Conservation (phyloP, 1,140 invertebrate genomes). For the Xylocopa sonorina region DNA sequence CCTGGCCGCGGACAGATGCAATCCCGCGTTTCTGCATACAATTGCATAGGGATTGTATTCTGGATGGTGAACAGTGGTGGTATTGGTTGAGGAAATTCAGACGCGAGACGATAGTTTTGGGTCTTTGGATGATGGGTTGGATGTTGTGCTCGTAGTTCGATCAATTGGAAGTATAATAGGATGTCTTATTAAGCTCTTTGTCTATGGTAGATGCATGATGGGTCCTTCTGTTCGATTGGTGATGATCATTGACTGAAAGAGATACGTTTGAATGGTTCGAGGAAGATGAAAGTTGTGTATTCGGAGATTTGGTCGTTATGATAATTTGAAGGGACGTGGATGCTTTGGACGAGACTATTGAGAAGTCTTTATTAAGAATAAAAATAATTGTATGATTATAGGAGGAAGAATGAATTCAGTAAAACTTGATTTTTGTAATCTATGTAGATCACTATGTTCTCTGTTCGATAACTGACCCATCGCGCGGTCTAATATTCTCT, state of each 20-base stretch:
- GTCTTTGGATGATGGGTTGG: not conserved
- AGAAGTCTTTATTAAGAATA: no score
- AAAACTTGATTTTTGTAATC: no score
- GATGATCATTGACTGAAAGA: not conserved
- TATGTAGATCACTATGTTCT: no score
- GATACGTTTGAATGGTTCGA: not conserved
- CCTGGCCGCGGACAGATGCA: conserved; percentile 50
- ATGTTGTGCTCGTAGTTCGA: not conserved
- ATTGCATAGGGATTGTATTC: conserved; percentile 58
- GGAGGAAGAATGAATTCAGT: no score
- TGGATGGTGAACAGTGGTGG: not conserved
- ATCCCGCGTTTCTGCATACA: conserved; percentile 69
- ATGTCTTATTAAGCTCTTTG: conserved; percentile 7
- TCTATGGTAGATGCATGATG: no score
- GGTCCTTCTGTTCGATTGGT: not conserved
- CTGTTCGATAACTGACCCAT: no score
- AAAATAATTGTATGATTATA: no score
- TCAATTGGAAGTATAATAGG: not conserved
- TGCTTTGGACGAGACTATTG: no score
- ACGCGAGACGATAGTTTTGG: not conserved
- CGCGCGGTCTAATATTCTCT: no score
- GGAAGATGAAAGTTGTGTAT: not conserved
- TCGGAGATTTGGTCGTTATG: no score
- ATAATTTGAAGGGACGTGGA: no score
- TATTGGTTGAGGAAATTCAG: conserved; percentile 1